Evolutionary conservation across 2,888 invertebrate species (phyloP).

Genomic region (Xylophagus ater): DNA sequence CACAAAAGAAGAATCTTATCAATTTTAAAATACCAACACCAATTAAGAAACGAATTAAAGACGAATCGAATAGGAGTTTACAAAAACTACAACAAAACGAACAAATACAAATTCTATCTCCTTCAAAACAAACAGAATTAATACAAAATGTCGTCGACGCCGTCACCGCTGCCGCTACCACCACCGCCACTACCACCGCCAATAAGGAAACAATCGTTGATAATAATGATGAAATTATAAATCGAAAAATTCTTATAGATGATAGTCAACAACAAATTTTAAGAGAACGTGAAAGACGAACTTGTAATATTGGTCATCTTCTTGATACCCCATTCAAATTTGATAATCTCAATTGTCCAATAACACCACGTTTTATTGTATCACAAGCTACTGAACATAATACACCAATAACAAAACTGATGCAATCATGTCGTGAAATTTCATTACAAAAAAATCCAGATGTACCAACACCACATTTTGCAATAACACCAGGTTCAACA

Average conservation of each 20-base stretch:
- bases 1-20: constrained; percentile 4
- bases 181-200: no score
- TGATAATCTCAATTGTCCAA: constrained; percentile 41
- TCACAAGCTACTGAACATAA: constrained; percentile 31
- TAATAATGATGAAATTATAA: neutral
- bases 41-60: neutral
- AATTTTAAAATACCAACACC: constrained; percentile 11
- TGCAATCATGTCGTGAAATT: constrained; percentile 21
- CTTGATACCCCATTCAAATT: constrained; percentile 50
- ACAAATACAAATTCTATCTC: neutral
- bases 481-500: constrained; percentile 38
- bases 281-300: constrained; percentile 21
- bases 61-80: neutral
- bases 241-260: no score
- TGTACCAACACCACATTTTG: constrained; percentile 47
- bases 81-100: neutral
- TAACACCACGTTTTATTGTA: constrained; percentile 46
- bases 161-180: no score
- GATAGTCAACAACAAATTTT: no score
- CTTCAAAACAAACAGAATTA: no score
- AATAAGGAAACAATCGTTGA: neutral
- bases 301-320: constrained; percentile 30
- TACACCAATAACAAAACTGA: constrained; percentile 22
- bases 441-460: constrained; percentile 45
- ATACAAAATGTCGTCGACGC: no score